Conservation (phyloP, 2,797 vertebrate genomes). For the Cuniculus paca region DNA sequence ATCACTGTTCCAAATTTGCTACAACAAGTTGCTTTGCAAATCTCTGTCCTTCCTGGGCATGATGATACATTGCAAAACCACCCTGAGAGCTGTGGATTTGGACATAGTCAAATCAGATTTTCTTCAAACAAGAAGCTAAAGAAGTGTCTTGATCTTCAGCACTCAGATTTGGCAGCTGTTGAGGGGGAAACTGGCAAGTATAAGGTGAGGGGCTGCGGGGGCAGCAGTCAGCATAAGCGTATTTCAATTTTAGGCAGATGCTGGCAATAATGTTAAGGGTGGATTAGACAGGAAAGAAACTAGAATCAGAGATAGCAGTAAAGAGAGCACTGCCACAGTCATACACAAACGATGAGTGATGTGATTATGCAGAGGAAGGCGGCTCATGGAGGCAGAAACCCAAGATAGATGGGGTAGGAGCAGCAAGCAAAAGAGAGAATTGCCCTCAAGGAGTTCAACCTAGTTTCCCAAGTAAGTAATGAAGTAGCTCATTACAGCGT, state of each 20-base stretch:
- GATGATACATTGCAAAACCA: not conserved
- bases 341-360: not conserved
- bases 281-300: not conserved
- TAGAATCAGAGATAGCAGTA: not conserved
- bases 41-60: not conserved
- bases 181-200: not conserved
- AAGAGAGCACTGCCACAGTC: not conserved
- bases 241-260: not conserved
- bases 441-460: not conserved
- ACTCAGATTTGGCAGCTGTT: not conserved
- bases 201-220: not conserved
- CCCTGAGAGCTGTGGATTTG: not conserved
- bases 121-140: conserved; percentile 36
- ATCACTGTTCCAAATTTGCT: not conserved
- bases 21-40: not conserved
- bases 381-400: not conserved
- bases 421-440: not conserved
- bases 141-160: not conserved
- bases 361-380: not conserved
- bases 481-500: not conserved
- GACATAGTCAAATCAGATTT: not conserved
- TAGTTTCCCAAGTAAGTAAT: not conserved
- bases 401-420: not conserved
- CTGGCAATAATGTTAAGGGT: not conserved
- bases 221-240: not conserved